A percentile compares a stretch with the other conserved stretches of the same genome.
Conservation (phyloP, 2,888 invertebrate genomes). For the Gisinianus flammeolus region DNA sequence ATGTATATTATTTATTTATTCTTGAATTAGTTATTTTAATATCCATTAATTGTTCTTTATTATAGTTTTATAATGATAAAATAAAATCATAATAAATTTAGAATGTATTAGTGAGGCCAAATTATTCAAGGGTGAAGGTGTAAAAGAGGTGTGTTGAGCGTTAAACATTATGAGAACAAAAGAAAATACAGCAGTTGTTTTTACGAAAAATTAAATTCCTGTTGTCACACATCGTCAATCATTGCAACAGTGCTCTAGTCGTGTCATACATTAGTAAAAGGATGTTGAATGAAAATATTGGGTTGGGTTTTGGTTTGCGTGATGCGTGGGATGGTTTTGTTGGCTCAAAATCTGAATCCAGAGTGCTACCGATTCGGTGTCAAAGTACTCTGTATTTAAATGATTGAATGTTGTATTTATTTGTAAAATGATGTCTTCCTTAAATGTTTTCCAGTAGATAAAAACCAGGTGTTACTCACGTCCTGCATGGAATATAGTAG, state of each 20-base stretch:
- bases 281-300: constrained; percentile 12
- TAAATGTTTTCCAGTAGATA: background rate
- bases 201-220: background rate
- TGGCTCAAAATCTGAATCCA: background rate
- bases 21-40: no score
- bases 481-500: no score
- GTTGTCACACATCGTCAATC: constrained; percentile 6
- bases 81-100: background rate
- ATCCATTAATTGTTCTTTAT: no score
- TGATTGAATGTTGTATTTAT: background rate
- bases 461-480: constrained; percentile 1
- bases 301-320: background rate
- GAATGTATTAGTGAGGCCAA: background rate
- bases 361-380: constrained; percentile 6
- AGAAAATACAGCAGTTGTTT: background rate
- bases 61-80: no score
- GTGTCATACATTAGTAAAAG: background rate
- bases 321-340: background rate
- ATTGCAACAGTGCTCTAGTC: constrained; percentile 1
- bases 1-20: no score
- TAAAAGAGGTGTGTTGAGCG: background rate
- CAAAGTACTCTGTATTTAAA: background rate
- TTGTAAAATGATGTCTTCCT: background rate
- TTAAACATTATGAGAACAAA: background rate
- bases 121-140: background rate